Percentiles rank a stretch among this genome's conserved stretches.
Conservation (phyloP, 2,888 invertebrate genomes). For the Zonitis immaculata region DNA sequence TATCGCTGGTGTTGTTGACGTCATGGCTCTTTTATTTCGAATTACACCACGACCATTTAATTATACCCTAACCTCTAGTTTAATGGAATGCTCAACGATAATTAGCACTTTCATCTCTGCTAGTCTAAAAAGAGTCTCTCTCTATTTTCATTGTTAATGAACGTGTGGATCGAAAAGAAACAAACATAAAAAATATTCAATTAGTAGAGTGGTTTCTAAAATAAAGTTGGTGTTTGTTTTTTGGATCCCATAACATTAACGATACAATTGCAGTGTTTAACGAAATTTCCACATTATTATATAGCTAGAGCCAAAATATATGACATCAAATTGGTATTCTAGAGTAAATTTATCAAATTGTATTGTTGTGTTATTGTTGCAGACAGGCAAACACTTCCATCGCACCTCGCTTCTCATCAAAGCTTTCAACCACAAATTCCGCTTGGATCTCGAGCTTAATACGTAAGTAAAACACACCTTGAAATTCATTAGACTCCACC, state of each 20-base stretch:
- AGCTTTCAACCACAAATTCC: slow-evolving; percentile 95
- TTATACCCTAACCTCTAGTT: background rate
- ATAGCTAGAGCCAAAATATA: no score
- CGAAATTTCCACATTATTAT: no score
- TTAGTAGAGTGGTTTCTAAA: no score
- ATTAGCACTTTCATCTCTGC: background rate
- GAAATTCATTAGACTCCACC: slow-evolving; percentile 6
- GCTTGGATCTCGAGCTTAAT: slow-evolving; percentile 92
- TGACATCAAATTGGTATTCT: no score
- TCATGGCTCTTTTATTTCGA: background rate
- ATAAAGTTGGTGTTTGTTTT: no score
- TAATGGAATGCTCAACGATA: background rate
- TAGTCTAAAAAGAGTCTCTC: no score
- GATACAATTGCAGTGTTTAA: no score
- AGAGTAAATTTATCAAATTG: background rate
- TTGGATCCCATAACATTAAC: no score
- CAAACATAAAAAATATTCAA: no score
- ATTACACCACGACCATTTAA: background rate
- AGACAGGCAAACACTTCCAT: slow-evolving; percentile 92
- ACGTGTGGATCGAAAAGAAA: no score
- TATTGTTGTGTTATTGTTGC: slow-evolving; percentile 56
- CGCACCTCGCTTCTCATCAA: slow-evolving; percentile 93
- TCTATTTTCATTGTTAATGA: no score
- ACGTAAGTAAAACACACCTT: slow-evolving; percentile 69
- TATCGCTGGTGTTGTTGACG: background rate